Evolutionary conservation across 2,888 invertebrate genomes (phyloP).

Genomic region (Drosophila bunnanda): DNA sequence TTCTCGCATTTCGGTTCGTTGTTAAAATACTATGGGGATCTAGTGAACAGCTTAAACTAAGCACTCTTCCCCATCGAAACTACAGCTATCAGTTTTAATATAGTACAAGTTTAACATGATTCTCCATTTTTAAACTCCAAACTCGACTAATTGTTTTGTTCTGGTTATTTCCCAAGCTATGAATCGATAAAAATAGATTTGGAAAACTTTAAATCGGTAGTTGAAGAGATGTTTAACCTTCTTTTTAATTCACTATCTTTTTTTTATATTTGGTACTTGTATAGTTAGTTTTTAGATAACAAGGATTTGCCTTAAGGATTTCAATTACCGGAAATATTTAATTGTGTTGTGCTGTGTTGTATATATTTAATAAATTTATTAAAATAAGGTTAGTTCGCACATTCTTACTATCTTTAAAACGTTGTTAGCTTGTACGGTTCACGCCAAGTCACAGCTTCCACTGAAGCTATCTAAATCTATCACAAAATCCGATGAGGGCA

Average conservation of each 20-base stretch:
- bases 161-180: background rate
- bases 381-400: background rate
- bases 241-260: background rate
- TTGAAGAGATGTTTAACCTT: background rate
- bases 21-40: conserved; percentile 3
- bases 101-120: background rate
- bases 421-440: background rate
- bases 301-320: no score
- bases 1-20: conserved; percentile 12
- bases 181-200: background rate
- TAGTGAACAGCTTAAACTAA: background rate
- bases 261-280: background rate
- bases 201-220: background rate
- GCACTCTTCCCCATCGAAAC: background rate
- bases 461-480: conserved; percentile 28
- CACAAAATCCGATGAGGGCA: conserved; percentile 48
- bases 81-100: background rate
- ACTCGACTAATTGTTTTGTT: background rate
- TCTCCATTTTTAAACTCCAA: background rate
- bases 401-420: no score
- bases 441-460: background rate
- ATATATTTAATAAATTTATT: no score
- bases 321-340: no score
- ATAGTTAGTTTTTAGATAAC: background rate
- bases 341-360: no score